Conservation (phyloP, 2,888 invertebrate genomes). For the Euspilapteryx auroguttella region DNA sequence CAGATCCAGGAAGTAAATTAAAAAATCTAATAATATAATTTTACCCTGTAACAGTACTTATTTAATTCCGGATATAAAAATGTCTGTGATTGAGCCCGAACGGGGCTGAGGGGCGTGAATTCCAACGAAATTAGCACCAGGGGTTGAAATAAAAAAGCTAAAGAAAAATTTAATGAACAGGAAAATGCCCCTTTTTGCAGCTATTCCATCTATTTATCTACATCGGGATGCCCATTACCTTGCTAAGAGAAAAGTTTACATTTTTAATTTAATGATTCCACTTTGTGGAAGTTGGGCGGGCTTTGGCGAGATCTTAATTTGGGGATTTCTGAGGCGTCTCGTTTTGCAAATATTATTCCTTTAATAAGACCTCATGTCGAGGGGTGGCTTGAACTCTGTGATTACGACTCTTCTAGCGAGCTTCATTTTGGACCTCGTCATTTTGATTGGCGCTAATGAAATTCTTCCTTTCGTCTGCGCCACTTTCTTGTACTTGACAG, state of each 20-base stretch:
- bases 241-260: conserved; percentile 64
- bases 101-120: conserved; percentile 60
- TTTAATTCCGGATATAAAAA: conserved; percentile 63
- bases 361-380: conserved; percentile 61
- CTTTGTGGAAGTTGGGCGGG: conserved; percentile 63
- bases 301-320: conserved; percentile 61
- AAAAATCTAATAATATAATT: conserved; percentile 56
- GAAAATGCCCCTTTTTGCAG: conserved; percentile 64
- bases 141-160: conserved; percentile 62
- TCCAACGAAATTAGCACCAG: conserved; percentile 64
- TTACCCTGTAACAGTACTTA: conserved; percentile 55
- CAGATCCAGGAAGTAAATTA: conserved; percentile 33
- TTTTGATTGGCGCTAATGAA: conserved; percentile 63
- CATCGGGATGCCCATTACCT: conserved; percentile 63
- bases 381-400: conserved; percentile 56
- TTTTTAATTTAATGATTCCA: conserved; percentile 65
- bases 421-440: conserved; percentile 61
- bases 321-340: conserved; percentile 63
- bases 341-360: conserved; percentile 63
- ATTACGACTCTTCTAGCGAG: conserved; percentile 58
- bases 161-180: conserved; percentile 65
- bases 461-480: conserved; percentile 52
- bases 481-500: conserved; percentile 57
- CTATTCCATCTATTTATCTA: conserved; percentile 63
- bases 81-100: conserved; percentile 63